These are phyloP conservation scores for Scortum barcoo DNA, from an alignment of 2,113 vertebrate genomes.

Conservation along the genomic window DNA sequence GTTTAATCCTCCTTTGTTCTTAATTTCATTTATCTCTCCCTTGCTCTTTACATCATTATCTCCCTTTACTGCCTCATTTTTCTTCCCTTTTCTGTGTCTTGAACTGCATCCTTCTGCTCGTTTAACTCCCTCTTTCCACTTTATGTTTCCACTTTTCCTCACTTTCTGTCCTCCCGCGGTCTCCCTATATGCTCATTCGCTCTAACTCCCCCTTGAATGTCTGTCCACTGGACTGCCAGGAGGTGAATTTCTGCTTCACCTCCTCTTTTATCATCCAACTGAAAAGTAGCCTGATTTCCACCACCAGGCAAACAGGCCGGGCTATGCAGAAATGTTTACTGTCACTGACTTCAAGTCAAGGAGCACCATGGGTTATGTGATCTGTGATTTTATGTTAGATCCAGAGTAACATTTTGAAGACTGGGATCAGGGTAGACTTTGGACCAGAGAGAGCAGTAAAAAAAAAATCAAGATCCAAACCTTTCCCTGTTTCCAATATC, in stretches of 20 bases:
- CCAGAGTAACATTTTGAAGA: not conserved
- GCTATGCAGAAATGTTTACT: conserved; percentile 27
- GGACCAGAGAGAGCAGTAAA: not conserved
- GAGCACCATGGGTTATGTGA: no score
- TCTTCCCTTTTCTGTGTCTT: conserved; percentile 6
- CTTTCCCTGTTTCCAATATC: not conserved
- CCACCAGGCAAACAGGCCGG: conserved; percentile 2
- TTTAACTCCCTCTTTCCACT: conserved; percentile 29
- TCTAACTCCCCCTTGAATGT: not conserved
- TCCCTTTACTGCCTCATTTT: conserved; percentile 32
- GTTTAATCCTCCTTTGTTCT: conserved; percentile 56
- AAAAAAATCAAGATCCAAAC: not conserved
- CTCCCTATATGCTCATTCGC: conserved; percentile 15
- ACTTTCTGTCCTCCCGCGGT: conserved; percentile 51
- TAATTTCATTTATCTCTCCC: conserved; percentile 48
- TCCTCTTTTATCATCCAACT: conserved; percentile 29
- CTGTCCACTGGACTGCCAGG: not conserved
- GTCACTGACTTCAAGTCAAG: not conserved
- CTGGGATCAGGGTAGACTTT: not conserved
- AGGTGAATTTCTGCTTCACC: conserved; percentile 57
- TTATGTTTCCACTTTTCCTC: conserved; percentile 37
- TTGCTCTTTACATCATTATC: conserved; percentile 39
- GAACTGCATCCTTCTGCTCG: not conserved
- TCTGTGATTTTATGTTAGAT: not conserved
- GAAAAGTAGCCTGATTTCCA: conserved; percentile 21